phyloP scores from a whole-genome alignment of 2,113 vertebrate genomes.

The Phyllopteryx taeniolatus region DNA sequence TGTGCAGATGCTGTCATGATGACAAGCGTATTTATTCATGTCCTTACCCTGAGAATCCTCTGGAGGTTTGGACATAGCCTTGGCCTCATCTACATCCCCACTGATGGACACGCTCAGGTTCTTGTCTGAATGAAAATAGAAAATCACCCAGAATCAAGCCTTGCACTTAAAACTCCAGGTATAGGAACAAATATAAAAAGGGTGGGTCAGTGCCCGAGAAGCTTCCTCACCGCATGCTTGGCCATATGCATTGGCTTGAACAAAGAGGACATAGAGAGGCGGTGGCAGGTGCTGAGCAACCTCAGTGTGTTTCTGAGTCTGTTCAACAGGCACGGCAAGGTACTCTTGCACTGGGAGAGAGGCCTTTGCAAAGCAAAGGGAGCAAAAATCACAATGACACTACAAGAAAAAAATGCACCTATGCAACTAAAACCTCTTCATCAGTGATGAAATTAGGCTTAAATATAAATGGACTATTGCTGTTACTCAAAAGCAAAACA shows the following conservation, averaged over 20 bases:
- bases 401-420: neutral
- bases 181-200: neutral
- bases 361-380: constrained; percentile 70
- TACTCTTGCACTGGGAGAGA: constrained; percentile 95
- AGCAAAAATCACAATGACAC: neutral
- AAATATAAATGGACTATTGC: no score
- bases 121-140: constrained; percentile 78
- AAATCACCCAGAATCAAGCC: neutral
- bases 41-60: constrained; percentile 92
- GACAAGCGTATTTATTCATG: neutral
- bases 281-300: constrained; percentile 89
- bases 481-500: no score
- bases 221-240: constrained; percentile 90
- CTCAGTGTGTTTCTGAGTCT: constrained; percentile 92
- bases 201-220: neutral
- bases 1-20: neutral
- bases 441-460: no score
- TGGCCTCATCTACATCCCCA: constrained; percentile 95
- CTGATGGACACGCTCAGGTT: constrained; percentile 85
- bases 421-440: neutral
- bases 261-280: constrained; percentile 91
- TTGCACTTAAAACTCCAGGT: neutral
- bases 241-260: constrained; percentile 91
- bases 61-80: constrained; percentile 90
- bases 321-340: constrained; percentile 93